Conservation (phyloP, 2,888 invertebrate species). For the Oeneis ivallda region DNA sequence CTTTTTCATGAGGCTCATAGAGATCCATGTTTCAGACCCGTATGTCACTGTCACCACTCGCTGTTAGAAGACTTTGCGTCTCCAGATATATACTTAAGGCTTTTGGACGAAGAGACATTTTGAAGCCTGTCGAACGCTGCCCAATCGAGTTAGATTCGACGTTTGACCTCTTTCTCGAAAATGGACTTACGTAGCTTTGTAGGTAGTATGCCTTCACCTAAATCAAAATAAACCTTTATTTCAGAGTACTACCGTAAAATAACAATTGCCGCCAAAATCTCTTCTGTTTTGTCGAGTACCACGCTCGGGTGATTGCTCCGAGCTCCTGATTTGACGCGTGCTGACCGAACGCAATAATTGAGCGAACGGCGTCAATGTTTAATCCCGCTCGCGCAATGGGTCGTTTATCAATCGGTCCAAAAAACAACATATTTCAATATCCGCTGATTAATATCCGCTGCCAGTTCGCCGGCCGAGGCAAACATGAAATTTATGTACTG, state of each 20-base stretch:
- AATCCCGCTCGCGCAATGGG: slow-evolving; percentile 68
- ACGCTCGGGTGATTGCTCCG: slow-evolving; percentile 19
- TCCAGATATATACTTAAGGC: too few species aligned
- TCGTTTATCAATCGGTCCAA: slow-evolving; percentile 78
- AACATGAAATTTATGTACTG: slow-evolving; percentile 81
- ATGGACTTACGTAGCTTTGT: too few species aligned
- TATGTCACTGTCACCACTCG: too few species aligned
- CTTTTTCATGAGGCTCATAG: too few species aligned
- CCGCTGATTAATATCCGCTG: slow-evolving; percentile 81
- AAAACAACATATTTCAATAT: slow-evolving; percentile 83
- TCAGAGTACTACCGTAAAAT: slow-evolving; percentile 8
- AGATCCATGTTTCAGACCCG: too few species aligned
- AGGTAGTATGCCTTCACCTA: neutral
- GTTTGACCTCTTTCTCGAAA: too few species aligned
- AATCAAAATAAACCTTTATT: slow-evolving; percentile 5
- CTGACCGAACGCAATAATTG: slow-evolving; percentile 55
- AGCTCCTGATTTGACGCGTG: slow-evolving; percentile 34
- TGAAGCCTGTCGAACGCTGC: too few species aligned
- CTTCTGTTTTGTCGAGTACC: slow-evolving; percentile 20
- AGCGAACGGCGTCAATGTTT: slow-evolving; percentile 73
- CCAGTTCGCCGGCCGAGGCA: slow-evolving; percentile 76
- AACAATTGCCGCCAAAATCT: slow-evolving; percentile 7
- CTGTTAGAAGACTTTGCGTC: too few species aligned
- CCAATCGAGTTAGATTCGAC: neutral
- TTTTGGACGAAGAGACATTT: too few species aligned